Conservation (phyloP, 2,113 vertebrate species). For the Eulacestoma nigropectus region DNA sequence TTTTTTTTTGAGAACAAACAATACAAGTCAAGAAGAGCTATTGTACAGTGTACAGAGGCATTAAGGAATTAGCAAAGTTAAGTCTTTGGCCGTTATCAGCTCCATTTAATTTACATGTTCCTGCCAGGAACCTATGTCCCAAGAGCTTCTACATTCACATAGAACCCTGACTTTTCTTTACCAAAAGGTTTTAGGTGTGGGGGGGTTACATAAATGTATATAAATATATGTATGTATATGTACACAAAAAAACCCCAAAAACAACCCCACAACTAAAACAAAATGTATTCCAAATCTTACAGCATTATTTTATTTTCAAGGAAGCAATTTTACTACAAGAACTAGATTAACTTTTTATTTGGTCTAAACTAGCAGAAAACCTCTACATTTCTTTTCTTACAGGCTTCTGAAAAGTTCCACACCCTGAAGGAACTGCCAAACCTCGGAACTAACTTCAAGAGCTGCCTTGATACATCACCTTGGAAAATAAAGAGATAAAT, state of each 20-base stretch:
- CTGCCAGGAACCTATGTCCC: not conserved
- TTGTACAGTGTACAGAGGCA: fast-evolving
- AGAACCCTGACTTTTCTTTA: not conserved
- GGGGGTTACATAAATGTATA: not conserved
- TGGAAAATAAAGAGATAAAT: not conserved
- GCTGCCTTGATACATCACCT: not conserved
- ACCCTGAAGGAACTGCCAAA: not conserved
- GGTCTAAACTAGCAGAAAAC: not conserved
- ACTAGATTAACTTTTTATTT: not conserved
- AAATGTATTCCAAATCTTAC: not conserved
- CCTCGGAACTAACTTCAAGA: not conserved
- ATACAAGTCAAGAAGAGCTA: not conserved
- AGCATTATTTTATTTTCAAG: not conserved
- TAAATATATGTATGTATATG: not conserved
- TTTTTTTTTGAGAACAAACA: not conserved
- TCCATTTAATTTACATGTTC: not conserved
- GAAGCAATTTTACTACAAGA: not conserved
- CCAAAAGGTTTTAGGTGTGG: not conserved
- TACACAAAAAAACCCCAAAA: not conserved
- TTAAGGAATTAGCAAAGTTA: not conserved
- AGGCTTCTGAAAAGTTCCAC: not conserved
- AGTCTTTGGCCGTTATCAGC: not conserved
- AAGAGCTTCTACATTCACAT: not conserved
- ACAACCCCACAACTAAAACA: not conserved
- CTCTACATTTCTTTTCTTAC: not conserved